A percentile compares a stretch with the other conserved stretches of the same genome.
Evolutionary conservation across 1,140 invertebrate species (phyloP).

Genomic region (Oedothorax gibbosus): DNA sequence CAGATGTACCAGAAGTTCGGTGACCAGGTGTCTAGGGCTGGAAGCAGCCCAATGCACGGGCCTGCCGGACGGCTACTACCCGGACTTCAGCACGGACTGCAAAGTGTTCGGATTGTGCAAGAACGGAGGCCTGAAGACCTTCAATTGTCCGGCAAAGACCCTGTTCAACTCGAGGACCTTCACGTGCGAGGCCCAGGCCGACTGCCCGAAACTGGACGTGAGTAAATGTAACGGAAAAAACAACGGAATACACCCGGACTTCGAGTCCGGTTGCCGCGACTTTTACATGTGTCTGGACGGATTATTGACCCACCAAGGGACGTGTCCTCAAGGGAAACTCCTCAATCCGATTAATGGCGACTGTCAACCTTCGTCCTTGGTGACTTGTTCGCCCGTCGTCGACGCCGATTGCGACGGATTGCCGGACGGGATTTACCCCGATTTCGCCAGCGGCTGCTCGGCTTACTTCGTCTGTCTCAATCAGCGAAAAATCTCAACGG

Average conservation of each 20-base stretch:
- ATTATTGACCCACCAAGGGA: slow-evolving; percentile 71
- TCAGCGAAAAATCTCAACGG: slow-evolving; percentile 65
- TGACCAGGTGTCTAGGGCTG: slow-evolving; percentile 5
- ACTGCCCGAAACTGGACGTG: background rate
- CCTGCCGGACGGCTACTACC: slow-evolving; percentile 69
- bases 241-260: slow-evolving; percentile 68
- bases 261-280: slow-evolving; percentile 71
- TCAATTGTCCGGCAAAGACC: slow-evolving; percentile 58
- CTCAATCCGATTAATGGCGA: slow-evolving; percentile 71
- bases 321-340: slow-evolving; percentile 72
- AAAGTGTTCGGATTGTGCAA: slow-evolving; percentile 55
- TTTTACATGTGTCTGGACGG: slow-evolving; percentile 73
- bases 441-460: slow-evolving; percentile 71
- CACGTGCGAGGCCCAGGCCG: slow-evolving; percentile 32
- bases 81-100: slow-evolving; percentile 65
- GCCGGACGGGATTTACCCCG: slow-evolving; percentile 72
- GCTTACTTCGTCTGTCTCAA: slow-evolving; percentile 73
- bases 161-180: slow-evolving; percentile 53
- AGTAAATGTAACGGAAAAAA: slow-evolving; percentile 43
- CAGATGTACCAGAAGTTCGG: slow-evolving; percentile 23
- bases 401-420: slow-evolving; percentile 63
- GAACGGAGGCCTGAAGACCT: slow-evolving; percentile 50
- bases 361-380: slow-evolving; percentile 66
- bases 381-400: slow-evolving; percentile 63
- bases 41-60: slow-evolving; percentile 66